Percentiles rank a stretch among this genome's conserved stretches.
Conservation (phyloP, 2,888 invertebrate species). For the Hanleya hanleyi region DNA sequence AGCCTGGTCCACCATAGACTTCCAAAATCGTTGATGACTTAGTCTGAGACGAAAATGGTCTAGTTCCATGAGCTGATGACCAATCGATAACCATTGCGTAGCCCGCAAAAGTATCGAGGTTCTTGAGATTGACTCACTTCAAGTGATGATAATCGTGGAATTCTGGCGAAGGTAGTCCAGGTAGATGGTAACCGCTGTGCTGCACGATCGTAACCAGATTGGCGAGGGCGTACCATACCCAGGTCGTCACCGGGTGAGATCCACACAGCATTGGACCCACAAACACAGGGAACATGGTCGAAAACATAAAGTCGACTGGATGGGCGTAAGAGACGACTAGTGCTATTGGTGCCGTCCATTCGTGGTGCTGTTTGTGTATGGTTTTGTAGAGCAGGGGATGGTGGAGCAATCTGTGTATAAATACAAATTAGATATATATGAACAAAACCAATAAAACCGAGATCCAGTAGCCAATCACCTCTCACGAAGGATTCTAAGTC, state of each 20-base stretch:
- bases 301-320: slow-evolving; percentile 83
- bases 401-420: slow-evolving; percentile 80
- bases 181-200: slow-evolving; percentile 90
- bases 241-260: slow-evolving; percentile 74
- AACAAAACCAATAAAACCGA: too few species aligned
- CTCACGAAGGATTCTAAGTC: too few species aligned
- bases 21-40: too few species aligned
- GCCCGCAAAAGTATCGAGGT: too few species aligned
- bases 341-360: slow-evolving; percentile 90
- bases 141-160: slow-evolving; percentile 91
- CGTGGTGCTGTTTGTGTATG: slow-evolving; percentile 90
- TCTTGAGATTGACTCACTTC: slow-evolving; percentile 77
- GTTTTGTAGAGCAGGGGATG: slow-evolving; percentile 83
- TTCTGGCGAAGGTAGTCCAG: slow-evolving; percentile 88
- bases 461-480: too few species aligned
- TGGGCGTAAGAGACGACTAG: slow-evolving; percentile 87
- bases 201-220: slow-evolving; percentile 86
- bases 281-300: slow-evolving; percentile 84
- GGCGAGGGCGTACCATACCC: slow-evolving; percentile 85
- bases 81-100: too few species aligned
- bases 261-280: slow-evolving; percentile 79
- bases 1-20: too few species aligned
- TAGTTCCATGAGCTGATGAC: too few species aligned
- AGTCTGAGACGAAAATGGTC: too few species aligned
- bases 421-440: too few species aligned